Evolutionary conservation across 2,797 vertebrate species (phyloP).

Genomic region (Phrynocephalus forsythii): DNA sequence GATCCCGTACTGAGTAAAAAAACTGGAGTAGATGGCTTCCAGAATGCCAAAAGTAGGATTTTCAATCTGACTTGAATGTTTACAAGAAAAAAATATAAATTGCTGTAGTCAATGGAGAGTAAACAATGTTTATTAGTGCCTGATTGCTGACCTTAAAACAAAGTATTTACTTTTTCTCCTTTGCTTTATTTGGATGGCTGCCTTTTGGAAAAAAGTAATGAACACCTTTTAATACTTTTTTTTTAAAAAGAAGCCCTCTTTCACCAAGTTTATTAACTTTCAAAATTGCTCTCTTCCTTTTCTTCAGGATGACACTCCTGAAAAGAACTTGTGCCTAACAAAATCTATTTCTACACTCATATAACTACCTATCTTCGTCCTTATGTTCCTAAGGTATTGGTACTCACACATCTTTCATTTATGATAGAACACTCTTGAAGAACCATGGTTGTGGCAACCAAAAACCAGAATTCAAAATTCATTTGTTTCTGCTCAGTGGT

Average conservation of each 20-base stretch:
- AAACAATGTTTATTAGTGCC: background rate
- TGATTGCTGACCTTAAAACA: background rate
- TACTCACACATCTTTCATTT: too few relatives aligned
- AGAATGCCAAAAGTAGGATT: too few relatives aligned
- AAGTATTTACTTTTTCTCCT: background rate
- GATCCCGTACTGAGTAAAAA: background rate
- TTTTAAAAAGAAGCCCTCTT: background rate
- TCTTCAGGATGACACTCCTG: background rate
- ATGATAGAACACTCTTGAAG: too few relatives aligned
- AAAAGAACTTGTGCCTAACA: background rate
- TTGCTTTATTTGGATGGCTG: background rate
- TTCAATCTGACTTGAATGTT: too few relatives aligned
- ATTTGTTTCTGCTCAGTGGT: background rate
- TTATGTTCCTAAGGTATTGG: background rate
- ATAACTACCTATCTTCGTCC: background rate
- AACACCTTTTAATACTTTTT: background rate
- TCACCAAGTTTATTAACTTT: background rate
- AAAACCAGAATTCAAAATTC: background rate
- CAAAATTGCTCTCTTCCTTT: constrained; percentile 3
- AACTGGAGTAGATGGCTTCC: too few relatives aligned
- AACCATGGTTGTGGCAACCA: background rate
- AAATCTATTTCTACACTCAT: constrained; percentile 3
- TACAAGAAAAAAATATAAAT: too few relatives aligned
- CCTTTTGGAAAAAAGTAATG: background rate
- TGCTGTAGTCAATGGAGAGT: background rate